Percentiles rank a stretch among this genome's conserved stretches.
Evolutionary conservation across 2,797 vertebrate species (phyloP).

Genomic region (Scolopax bukidnonensis): DNA sequence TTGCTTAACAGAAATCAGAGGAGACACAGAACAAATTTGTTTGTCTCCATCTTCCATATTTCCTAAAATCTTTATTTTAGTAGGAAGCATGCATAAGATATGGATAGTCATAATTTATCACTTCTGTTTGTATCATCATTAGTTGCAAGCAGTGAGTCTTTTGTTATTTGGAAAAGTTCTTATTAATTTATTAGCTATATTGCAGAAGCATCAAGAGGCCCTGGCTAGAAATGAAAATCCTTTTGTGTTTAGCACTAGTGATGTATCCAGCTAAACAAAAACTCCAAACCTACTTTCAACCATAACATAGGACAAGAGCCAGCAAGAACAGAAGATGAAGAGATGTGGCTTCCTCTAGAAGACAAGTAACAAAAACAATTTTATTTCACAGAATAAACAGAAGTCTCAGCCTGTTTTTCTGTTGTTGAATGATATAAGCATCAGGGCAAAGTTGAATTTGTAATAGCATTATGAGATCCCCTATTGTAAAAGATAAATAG

Average conservation of each 20-base stretch:
- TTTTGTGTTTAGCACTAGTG: neutral
- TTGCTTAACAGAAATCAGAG: neutral
- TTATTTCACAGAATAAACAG: neutral
- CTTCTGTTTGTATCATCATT: neutral
- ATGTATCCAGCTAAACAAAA: neutral
- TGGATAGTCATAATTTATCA: neutral
- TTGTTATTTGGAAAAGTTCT: neutral
- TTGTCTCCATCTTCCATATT: neutral
- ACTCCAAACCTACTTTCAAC: neutral
- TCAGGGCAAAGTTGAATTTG: neutral
- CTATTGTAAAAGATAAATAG: neutral
- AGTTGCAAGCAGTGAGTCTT: neutral
- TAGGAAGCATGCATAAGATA: neutral
- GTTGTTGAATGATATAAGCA: neutral
- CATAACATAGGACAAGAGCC: neutral
- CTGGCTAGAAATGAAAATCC: neutral
- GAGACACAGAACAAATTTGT: neutral
- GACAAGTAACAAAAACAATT: neutral
- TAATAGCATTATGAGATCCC: neutral
- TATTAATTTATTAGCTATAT: neutral
- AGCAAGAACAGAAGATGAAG: neutral
- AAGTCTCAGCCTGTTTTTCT: neutral
- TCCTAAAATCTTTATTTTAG: neutral
- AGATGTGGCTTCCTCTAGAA: neutral
- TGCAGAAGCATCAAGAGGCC: neutral